A percentile compares a stretch with the other conserved stretches of the same genome.
Conservation (phyloP, 2,888 invertebrate species). For the Leptinotarsa rubiginosa region DNA sequence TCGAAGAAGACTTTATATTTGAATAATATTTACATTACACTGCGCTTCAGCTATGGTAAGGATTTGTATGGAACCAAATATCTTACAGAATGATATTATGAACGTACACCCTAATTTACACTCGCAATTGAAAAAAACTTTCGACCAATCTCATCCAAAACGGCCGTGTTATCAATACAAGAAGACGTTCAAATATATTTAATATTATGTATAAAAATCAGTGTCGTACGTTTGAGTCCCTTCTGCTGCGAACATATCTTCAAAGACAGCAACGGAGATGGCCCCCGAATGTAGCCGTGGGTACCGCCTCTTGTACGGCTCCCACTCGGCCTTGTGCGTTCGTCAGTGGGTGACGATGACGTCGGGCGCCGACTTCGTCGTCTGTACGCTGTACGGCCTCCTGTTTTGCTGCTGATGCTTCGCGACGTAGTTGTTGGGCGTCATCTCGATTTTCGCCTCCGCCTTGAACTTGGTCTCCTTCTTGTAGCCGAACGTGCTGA, state of each 20-base stretch:
- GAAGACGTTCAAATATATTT: conserved; percentile 20
- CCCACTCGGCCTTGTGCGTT: conserved; percentile 76
- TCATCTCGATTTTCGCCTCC: conserved; percentile 74
- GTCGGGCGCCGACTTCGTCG: conserved; percentile 90
- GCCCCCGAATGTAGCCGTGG: conserved; percentile 66
- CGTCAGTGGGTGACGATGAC: conserved; percentile 89
- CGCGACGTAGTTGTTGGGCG: conserved; percentile 52
- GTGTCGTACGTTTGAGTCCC: conserved; percentile 61
- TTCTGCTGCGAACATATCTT: conserved; percentile 52
- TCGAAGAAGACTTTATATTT: too few species aligned
- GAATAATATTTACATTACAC: too few species aligned
- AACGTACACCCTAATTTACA: not conserved
- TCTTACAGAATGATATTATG: not conserved
- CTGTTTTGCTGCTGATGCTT: conserved; percentile 24
- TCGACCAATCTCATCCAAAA: not conserved
- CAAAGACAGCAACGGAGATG: conserved; percentile 27
- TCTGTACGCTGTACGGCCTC: conserved; percentile 82
- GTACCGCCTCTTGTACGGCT: conserved; percentile 71
- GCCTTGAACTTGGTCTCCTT: conserved; percentile 67
- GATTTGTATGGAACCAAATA: too few species aligned
- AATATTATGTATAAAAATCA: conserved; percentile 60
- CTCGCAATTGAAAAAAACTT: not conserved
- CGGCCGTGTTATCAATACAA: conserved; percentile 16
- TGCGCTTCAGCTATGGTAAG: too few species aligned
- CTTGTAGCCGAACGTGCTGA: conserved; percentile 71